Conservation (phyloP, 2,888 invertebrate species). For the Heteromyza rotundicornis region DNA sequence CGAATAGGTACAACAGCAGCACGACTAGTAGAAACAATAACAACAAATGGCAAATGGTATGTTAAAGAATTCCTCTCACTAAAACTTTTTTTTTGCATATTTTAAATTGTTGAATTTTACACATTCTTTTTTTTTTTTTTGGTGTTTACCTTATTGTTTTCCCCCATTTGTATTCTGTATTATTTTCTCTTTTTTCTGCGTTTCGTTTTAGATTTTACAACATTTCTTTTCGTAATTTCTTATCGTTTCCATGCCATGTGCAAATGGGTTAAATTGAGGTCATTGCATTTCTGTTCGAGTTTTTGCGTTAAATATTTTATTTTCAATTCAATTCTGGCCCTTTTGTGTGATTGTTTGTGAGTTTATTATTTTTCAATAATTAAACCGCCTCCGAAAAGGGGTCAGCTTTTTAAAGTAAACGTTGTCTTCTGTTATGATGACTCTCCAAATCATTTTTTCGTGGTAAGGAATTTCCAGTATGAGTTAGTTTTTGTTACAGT, state of each 20-base stretch:
- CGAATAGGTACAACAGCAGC: neutral
- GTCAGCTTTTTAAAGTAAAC: too few relatives aligned
- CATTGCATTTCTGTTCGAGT: too few relatives aligned
- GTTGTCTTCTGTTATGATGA: too few relatives aligned
- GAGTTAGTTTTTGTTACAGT: too few relatives aligned
- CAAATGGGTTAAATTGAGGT: constrained; percentile 47
- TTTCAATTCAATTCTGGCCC: too few relatives aligned
- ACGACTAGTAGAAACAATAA: constrained; percentile 3
- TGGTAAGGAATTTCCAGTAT: too few relatives aligned
- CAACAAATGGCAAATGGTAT: constrained; percentile 10
- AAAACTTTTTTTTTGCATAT: neutral
- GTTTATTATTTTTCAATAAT: too few relatives aligned
- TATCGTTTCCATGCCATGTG: constrained; percentile 31
- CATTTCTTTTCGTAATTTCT: constrained; percentile 17
- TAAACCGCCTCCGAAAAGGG: too few relatives aligned
- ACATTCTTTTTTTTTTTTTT: neutral
- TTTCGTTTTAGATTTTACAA: neutral
- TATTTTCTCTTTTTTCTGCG: constrained; percentile 4
- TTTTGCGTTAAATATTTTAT: too few relatives aligned
- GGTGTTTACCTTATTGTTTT: neutral
- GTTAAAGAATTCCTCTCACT: constrained; percentile 9
- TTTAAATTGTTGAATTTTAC: too few relatives aligned
- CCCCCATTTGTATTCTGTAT: constrained; percentile 22
- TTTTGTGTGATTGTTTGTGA: too few relatives aligned
- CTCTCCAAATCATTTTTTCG: too few relatives aligned